Evolutionary conservation across 2,113 vertebrate species (phyloP).

Genomic region (Neodon shergylaensis): DNA sequence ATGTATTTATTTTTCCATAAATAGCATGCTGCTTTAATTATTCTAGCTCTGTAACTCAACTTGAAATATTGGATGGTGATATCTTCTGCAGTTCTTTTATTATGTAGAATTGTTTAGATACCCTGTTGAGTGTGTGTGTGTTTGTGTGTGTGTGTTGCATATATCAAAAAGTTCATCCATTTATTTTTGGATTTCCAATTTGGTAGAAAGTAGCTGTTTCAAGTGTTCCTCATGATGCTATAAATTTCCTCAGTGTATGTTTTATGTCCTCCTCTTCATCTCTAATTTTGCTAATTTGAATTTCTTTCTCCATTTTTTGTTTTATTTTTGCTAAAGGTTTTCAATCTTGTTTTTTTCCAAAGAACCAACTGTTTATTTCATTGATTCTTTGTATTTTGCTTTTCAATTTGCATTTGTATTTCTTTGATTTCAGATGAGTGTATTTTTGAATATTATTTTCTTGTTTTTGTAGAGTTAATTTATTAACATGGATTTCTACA

Average conservation of each 20-base stretch:
- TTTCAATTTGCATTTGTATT: not conserved
- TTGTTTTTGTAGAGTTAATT: not conserved
- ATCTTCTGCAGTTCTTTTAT: not conserved
- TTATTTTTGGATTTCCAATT: not conserved
- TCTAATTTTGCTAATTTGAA: not conserved
- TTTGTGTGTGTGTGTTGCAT: not conserved
- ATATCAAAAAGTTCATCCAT: not conserved
- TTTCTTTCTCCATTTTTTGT: not conserved
- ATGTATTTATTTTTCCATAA: not conserved
- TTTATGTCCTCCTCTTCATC: not conserved
- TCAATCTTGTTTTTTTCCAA: not conserved
- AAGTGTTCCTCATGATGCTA: not conserved
- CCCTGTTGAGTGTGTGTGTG: not conserved
- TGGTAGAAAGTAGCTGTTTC: not conserved
- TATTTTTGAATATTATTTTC: not conserved
- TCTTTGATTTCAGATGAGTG: not conserved
- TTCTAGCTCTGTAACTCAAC: not conserved
- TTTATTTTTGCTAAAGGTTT: not conserved
- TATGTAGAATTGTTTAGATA: not conserved
- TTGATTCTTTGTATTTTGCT: not conserved
- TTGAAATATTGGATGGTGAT: not conserved
- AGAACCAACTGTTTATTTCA: not conserved
- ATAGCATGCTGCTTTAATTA: not conserved
- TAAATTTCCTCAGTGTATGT: not conserved
- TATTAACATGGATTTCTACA: not conserved